A percentile compares a stretch with the other conserved stretches of the same genome.
phyloP scores from a whole-genome alignment of 2,797 vertebrate genomes.

The Chromis chromis region DNA sequence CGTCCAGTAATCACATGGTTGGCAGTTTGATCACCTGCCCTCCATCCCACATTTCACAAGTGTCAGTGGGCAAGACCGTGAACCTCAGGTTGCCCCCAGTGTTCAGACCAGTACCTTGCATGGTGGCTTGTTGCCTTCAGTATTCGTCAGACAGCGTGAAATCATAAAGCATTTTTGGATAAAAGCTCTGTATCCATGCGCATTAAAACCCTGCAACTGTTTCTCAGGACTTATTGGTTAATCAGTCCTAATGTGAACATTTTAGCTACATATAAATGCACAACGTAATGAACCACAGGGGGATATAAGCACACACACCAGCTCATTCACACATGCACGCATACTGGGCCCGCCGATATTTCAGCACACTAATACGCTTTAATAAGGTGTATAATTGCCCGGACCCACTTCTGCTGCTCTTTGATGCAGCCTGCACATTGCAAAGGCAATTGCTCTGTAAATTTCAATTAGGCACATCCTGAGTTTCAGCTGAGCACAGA shows the following conservation, averaged over 20 bases:
- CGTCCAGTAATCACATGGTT: background rate
- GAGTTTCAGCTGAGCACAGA: constrained; percentile 30
- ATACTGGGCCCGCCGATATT: constrained; percentile 20
- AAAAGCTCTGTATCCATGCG: too few species aligned
- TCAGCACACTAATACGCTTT: constrained; percentile 52
- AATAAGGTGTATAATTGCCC: constrained; percentile 65
- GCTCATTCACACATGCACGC: constrained; percentile 20
- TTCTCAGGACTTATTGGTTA: background rate
- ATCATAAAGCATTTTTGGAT: too few species aligned
- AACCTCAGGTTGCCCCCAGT: background rate
- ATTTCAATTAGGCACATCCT: constrained; percentile 60
- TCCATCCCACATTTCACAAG: background rate
- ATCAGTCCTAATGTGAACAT: constrained; percentile 24
- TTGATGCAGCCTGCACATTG: constrained; percentile 44
- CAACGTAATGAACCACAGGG: constrained; percentile 32
- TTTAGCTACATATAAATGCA: constrained; percentile 15
- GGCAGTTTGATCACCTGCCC: background rate
- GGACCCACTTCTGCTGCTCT: constrained; percentile 46
- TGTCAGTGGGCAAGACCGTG: background rate
- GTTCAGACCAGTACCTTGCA: background rate
- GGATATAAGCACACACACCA: constrained; percentile 1
- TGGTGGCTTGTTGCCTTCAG: too few species aligned
- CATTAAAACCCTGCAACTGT: too few species aligned
- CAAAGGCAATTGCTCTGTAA: constrained; percentile 46
- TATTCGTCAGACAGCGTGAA: too few species aligned